Evolutionary conservation across 1,140 invertebrate genomes (phyloP).

Genomic region (Hydropsyche tenuis): DNA sequence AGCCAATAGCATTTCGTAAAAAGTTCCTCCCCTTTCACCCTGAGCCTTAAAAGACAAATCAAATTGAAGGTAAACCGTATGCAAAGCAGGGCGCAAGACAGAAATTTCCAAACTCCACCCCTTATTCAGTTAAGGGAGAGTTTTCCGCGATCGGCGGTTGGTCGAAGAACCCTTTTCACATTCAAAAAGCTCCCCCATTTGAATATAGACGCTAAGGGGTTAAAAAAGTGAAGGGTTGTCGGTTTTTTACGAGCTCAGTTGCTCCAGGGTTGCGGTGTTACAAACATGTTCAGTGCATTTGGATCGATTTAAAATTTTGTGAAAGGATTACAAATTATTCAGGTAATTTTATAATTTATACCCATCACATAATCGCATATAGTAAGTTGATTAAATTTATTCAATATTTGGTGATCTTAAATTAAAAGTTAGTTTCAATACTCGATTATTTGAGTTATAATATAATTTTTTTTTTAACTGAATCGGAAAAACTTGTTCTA

Average conservation of each 20-base stretch:
- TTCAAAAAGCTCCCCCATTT: slow-evolving; percentile 39
- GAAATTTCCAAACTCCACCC: slow-evolving; percentile 9
- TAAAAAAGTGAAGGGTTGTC: slow-evolving; percentile 20
- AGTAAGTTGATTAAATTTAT: too few relatives aligned
- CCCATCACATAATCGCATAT: too few relatives aligned
- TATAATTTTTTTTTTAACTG: too few relatives aligned
- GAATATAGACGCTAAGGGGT: slow-evolving; percentile 39
- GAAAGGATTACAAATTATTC: too few relatives aligned
- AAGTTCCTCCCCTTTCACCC: not conserved
- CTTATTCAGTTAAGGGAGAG: not conserved
- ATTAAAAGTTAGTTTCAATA: too few relatives aligned
- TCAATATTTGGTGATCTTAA: too few relatives aligned
- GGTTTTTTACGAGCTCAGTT: slow-evolving; percentile 20
- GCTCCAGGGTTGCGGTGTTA: not conserved
- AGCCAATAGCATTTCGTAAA: not conserved
- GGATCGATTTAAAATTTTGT: too few relatives aligned
- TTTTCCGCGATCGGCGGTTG: not conserved
- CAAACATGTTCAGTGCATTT: not conserved
- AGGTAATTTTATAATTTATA: too few relatives aligned
- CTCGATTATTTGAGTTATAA: too few relatives aligned
- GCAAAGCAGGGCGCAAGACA: slow-evolving; percentile 45
- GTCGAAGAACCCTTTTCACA: slow-evolving; percentile 21
- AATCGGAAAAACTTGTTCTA: too few relatives aligned
- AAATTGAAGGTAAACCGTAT: slow-evolving; percentile 40
- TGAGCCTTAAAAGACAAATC: slow-evolving; percentile 4